phyloP scores from a whole-genome alignment of 1,140 invertebrate genomes.

The Atta cephalotes region DNA sequence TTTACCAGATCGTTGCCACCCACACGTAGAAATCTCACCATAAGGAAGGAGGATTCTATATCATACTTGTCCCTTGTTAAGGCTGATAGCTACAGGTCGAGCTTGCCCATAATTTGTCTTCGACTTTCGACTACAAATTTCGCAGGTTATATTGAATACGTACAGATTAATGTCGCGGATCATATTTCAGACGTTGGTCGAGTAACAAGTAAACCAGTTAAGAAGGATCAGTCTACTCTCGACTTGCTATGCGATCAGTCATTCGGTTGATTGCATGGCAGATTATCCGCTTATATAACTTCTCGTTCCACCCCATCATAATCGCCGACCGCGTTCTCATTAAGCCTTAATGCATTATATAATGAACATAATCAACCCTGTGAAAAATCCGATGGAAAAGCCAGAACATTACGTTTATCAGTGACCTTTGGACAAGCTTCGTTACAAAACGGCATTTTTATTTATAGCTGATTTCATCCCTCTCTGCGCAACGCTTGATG shows the following conservation, averaged over 20 bases:
- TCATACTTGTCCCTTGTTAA: conserved; percentile 9
- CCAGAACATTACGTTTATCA: neutral
- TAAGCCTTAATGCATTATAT: conserved; percentile 30
- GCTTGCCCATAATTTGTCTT: conserved; percentile 6
- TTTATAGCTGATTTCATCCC: conserved; percentile 47
- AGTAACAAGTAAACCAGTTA: neutral
- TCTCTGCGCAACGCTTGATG: conserved; percentile 12
- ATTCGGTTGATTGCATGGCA: conserved; percentile 52
- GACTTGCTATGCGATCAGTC: conserved; percentile 44
- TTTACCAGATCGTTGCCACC: neutral
- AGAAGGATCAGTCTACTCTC: conserved; percentile 43
- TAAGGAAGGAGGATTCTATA: neutral
- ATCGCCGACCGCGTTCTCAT: neutral
- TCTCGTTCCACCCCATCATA: neutral
- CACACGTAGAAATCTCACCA: neutral
- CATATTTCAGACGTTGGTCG: conserved; percentile 26
- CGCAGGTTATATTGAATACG: conserved; percentile 30
- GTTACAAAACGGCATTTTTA: conserved; percentile 25
- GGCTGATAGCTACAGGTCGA: neutral
- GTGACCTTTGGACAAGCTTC: conserved; percentile 41
- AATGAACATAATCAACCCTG: conserved; percentile 45
- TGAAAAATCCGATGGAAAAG: conserved; percentile 34
- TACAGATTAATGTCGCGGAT: conserved; percentile 24
- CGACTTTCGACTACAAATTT: conserved; percentile 11
- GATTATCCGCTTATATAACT: conserved; percentile 52